Evolutionary conservation across 2,888 invertebrate species (phyloP), one percentile per base, ranked within the genome.

Genomic region (Drosophila colorata): DNA sequence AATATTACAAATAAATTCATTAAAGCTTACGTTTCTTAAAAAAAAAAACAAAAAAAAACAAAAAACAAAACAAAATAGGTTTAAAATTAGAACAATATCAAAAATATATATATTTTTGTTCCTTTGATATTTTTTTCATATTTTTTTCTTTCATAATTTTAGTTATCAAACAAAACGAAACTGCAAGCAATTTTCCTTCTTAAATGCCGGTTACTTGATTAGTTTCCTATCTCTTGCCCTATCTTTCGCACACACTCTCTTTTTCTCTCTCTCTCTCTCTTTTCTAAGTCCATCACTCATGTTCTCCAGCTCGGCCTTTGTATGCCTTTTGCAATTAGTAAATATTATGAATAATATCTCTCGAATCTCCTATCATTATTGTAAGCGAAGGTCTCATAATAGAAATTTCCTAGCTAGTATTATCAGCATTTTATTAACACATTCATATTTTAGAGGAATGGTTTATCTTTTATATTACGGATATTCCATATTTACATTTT

Each of bases 1-100:
- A 65, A 65, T 73, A 72, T 70, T 60, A 69, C 72, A 70, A 75
- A 73, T 59, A 65, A 73, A 60, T 76, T 59, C 57, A 61, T 84
- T 69, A 52, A 72, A 77, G 74, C 78, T 74, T 74, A 66, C 58
- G 78, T 74, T 74, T 57, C 28, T 57, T 23, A 40, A 47, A 40
- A 2, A 31, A 38, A 56, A 40, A 18, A 40, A n/a, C n/a, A n/a
- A 18, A 38, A 51, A 16, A 38, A 18, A 7, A 31, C 9, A 7
- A 3, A 31, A 7, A 31, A 33, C 33, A 33, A 38, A 14, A n/a
- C n/a, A 18, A 25, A 46, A 20, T 66, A 79, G 75, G 58, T 74
- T 61, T 44, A 56, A 44, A 48, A 35, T 49, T 28, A 48, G 37
- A 64, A 48, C 43, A 75, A 81, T 68, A 57, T 69, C 51, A 74